A percentile compares a stretch with the other conserved stretches of the same genome.
Evolutionary conservation across 2,888 invertebrate genomes (phyloP).

Genomic region (Zygogramma bicolorata): DNA sequence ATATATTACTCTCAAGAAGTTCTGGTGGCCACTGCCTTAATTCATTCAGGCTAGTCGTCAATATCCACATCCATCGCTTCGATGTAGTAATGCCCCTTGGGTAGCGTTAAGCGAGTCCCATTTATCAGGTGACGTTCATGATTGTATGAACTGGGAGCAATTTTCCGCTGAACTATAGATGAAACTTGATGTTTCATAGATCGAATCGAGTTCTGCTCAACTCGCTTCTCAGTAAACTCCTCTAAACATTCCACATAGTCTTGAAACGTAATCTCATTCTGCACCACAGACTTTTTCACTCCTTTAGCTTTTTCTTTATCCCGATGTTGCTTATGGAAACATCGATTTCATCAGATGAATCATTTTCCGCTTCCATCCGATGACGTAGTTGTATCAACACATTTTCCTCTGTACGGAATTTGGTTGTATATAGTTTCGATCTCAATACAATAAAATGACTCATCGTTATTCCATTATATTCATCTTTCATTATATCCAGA

Average conservation of each 20-base stretch:
- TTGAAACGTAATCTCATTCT: not conserved
- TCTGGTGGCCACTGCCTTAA: no score
- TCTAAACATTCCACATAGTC: not conserved
- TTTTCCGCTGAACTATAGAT: conserved; percentile 40
- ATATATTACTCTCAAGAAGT: no score
- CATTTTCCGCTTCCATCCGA: not conserved
- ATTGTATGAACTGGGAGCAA: conserved; percentile 39
- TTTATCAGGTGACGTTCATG: conserved; percentile 39
- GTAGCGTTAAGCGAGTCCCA: not conserved
- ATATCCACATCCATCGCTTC: not conserved
- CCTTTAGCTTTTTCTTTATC: not conserved
- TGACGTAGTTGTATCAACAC: not conserved
- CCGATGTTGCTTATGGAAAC: not conserved
- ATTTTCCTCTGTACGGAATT: not conserved
- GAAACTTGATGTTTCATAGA: conserved; percentile 35
- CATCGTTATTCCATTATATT: conserved; percentile 51
- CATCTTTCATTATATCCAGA: conserved; percentile 58
- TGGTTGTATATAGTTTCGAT: conserved; percentile 36
- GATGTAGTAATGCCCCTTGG: not conserved
- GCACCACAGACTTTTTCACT: not conserved
- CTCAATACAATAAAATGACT: conserved; percentile 55
- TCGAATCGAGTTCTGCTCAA: conserved; percentile 6
- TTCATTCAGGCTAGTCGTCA: not conserved
- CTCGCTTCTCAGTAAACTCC: conserved; percentile 35
- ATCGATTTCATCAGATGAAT: not conserved